phyloP scores from a whole-genome alignment of 2,888 invertebrate genomes.

The Pyrochroa serraticornis region DNA sequence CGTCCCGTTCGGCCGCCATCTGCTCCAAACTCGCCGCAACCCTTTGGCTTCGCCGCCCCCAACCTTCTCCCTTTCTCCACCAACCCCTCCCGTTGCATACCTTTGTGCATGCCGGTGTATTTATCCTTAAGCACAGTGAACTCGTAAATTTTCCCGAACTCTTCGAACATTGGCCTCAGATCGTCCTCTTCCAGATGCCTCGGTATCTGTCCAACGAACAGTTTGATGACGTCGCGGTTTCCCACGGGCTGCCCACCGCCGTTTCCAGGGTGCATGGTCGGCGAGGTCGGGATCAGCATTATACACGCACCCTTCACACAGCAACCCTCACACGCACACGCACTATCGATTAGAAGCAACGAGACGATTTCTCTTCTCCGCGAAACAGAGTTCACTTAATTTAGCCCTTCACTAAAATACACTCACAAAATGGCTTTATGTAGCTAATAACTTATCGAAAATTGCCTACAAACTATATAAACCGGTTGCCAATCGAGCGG shows the following conservation, averaged over 20 bases:
- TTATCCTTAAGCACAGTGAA: conserved; percentile 93
- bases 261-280: conserved; percentile 43
- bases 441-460: conserved; percentile 23
- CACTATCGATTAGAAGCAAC: conserved; percentile 35
- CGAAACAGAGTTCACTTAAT: conserved; percentile 5
- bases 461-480: conserved; percentile 20
- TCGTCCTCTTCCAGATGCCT: conserved; percentile 87
- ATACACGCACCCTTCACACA: conserved; percentile 19
- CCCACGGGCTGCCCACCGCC: conserved; percentile 29
- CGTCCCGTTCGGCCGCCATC: too few relatives aligned
- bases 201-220: conserved; percentile 94
- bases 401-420: conserved; percentile 9
- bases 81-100: conserved; percentile 55
- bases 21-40: neutral
- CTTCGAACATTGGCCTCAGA: conserved; percentile 87
- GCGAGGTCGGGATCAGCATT: conserved; percentile 58
- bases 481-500: conserved; percentile 6
- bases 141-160: conserved; percentile 93
- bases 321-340: conserved; percentile 22
- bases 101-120: conserved; percentile 95
- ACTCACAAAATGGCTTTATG: conserved; percentile 15
- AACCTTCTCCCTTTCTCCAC: neutral
- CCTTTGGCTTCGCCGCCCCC: neutral
- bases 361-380: conserved; percentile 27
- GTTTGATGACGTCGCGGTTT: conserved; percentile 70